Base-by-base conservation (phyloP, 2,888 invertebrate genomes). In the Lampropteryx suffumata region DNA sequence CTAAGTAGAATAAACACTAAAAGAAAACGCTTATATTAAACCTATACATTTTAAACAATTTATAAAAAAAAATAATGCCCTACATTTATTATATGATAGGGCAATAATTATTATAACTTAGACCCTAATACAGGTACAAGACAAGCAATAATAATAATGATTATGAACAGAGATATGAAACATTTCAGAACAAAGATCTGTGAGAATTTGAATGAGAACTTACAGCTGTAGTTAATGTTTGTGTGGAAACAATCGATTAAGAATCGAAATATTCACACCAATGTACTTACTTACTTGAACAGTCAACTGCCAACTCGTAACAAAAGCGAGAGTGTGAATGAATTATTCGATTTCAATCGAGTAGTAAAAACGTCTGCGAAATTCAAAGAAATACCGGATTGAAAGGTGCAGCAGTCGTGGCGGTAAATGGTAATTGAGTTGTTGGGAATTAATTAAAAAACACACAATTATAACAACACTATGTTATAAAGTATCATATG, bases 251-350 rank as follows among this genome's bases (percentile, higher is more conserved):
- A 70, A 70, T 70, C 54, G 57, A 59, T 49, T 45, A 47, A 30
- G 44, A 59, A 57, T 53, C 41, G 44, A 63, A 67, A 71, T 68
- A 70, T 70, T 69, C 50, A 44, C 36, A 54, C 48, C 34, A 50
- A 49, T 55, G 6, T 9, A 13, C 17, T 4, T 17, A 17, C 17
- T n/a, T 3, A 17, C 17, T 17, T 17, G n/a, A n/a, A n/a, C n/a
- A n/a, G n/a, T n/a, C n/a, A n/a, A n/a, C n/a, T n/a, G n/a, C n/a
- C n/a, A n/a, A 57, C 62, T 29, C 28, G 26, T 12, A 37, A 62
- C 58, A 64, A 62, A 61, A 65, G 58, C 61, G 61, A 64, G 60
- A 65, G 58, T 60, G 48, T 48, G 50, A 61, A 63, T 55, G 51
- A 40, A 37, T 17, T 28, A 39, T 42, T 32, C 36, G 30, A 57